phyloP scores from a whole-genome alignment of 2,888 invertebrate genomes.

The Clusia tigrina region DNA sequence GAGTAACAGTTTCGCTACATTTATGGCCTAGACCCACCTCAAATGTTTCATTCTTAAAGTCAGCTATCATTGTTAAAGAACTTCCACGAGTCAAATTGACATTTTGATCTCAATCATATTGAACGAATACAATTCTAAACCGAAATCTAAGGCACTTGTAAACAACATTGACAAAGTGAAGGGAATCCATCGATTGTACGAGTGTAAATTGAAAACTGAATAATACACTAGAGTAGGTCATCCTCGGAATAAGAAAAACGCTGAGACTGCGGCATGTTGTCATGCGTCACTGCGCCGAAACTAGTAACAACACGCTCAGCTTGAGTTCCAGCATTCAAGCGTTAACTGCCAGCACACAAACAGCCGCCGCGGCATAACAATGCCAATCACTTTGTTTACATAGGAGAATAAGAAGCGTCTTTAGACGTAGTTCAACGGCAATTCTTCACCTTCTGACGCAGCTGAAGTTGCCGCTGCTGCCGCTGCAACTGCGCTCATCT shows the following conservation, averaged over 20 bases:
- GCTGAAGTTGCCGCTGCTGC: too few species aligned
- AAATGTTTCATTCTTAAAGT: too few species aligned
- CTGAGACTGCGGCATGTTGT: not conserved
- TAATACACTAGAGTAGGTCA: not conserved
- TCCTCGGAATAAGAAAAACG: not conserved
- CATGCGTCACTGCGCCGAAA: conserved; percentile 3
- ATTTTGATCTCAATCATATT: too few species aligned
- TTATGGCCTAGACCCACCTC: too few species aligned
- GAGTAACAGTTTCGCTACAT: too few species aligned
- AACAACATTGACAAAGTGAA: not conserved
- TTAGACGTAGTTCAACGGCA: not conserved
- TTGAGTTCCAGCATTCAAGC: not conserved
- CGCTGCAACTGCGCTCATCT: too few species aligned
- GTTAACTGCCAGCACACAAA: not conserved
- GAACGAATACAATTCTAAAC: too few species aligned
- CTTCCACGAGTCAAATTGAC: too few species aligned
- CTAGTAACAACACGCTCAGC: not conserved
- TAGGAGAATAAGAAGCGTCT: not conserved
- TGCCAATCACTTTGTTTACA: not conserved
- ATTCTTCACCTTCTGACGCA: too few species aligned
- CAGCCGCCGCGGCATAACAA: not conserved
- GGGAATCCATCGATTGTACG: not conserved
- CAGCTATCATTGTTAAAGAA: too few species aligned
- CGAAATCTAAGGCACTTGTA: too few species aligned
- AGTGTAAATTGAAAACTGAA: not conserved